phyloP scores from a whole-genome alignment of 2,113 vertebrate genomes.

The Sapayoa aenigma region DNA sequence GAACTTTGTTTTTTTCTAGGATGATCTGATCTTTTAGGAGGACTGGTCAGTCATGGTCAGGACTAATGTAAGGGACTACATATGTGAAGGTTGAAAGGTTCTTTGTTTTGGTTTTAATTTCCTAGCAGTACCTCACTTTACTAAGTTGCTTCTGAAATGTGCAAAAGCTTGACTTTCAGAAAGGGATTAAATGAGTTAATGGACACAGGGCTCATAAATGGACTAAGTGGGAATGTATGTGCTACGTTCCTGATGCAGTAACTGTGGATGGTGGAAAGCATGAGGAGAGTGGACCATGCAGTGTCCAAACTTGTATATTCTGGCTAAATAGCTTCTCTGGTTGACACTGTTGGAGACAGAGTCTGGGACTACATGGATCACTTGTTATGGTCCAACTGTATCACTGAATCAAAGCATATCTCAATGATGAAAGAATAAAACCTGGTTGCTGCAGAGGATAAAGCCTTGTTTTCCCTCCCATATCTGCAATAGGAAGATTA shows the following conservation, averaged over 20 bases:
- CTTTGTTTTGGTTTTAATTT: not conserved
- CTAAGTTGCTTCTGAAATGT: not conserved
- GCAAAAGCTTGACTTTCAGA: not conserved
- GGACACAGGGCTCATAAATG: not conserved
- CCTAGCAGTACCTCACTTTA: not conserved
- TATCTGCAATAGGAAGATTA: not conserved
- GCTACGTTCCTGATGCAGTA: fast-evolving
- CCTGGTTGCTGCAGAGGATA: too few relatives aligned
- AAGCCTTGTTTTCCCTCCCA: too few relatives aligned
- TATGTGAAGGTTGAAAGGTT: not conserved
- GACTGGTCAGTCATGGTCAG: not conserved
- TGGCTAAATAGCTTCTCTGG: not conserved
- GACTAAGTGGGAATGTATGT: not conserved
- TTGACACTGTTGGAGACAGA: not conserved
- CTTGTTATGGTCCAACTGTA: not conserved
- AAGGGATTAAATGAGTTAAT: not conserved
- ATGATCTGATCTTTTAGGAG: not conserved
- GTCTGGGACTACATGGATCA: not conserved
- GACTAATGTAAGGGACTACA: not conserved
- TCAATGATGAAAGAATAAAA: not conserved
- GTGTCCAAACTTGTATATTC: not conserved
- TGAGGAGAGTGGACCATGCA: not conserved
- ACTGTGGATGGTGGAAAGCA: not conserved
- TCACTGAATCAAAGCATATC: not conserved
- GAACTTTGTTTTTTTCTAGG: not conserved